Percentiles rank a stretch among this genome's conserved stretches.
Evolutionary conservation across 1,140 invertebrate genomes (phyloP).

Genomic region (Calliphora vicina): DNA sequence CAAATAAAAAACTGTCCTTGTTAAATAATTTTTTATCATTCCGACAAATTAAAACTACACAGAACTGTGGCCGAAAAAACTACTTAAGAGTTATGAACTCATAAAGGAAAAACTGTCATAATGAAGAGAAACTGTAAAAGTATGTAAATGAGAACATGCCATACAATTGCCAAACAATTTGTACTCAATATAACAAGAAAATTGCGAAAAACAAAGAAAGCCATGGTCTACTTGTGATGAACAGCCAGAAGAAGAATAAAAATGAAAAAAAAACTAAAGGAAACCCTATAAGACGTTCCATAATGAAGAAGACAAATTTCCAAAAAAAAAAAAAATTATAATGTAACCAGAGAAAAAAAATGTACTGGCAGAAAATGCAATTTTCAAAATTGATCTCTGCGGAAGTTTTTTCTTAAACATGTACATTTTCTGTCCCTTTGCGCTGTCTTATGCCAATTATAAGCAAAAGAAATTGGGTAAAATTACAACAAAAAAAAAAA

Average conservation of each 20-base stretch:
- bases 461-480: not conserved
- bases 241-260: too few species aligned
- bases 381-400: slow-evolving; percentile 34
- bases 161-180: not conserved
- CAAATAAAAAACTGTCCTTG: not conserved
- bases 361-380: slow-evolving; percentile 14
- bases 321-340: not conserved
- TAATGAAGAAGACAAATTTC: not conserved
- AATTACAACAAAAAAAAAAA: too few species aligned
- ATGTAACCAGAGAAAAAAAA: not conserved
- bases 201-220: not conserved
- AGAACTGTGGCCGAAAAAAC: not conserved
- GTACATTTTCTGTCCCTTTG: not conserved
- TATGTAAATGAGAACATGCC: not conserved
- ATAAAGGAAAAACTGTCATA: slow-evolving; percentile 1
- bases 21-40: not conserved
- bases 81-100: not conserved
- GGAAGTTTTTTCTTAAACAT: not conserved
- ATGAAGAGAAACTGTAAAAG: not conserved
- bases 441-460: slow-evolving; percentile 18
- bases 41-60: not conserved
- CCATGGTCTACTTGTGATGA: not conserved
- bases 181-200: not conserved
- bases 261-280: not conserved
- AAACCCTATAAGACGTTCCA: not conserved